phyloP scores from a whole-genome alignment of 2,113 vertebrate genomes.

The Rattus norvegicus region DNA sequence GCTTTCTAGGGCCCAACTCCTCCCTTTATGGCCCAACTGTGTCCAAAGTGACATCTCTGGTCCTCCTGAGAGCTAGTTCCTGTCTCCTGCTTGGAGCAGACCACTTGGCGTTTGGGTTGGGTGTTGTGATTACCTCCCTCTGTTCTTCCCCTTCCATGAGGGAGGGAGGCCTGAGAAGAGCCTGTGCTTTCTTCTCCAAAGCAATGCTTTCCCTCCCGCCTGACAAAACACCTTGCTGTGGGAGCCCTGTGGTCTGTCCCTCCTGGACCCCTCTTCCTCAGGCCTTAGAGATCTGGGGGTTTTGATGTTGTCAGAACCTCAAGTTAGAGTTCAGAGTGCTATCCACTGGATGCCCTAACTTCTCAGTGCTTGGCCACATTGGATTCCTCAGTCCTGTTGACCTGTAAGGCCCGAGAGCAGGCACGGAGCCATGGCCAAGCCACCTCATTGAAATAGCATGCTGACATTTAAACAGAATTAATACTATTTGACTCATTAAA shows the following conservation, averaged over 20 bases:
- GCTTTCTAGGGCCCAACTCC: not conserved
- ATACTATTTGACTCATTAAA: conserved; percentile 87
- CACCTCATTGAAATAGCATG: conserved; percentile 82
- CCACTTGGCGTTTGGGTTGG: accelerated
- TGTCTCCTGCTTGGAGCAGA: not conserved
- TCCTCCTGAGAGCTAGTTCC: not conserved
- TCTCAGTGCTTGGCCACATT: not conserved
- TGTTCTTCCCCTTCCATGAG: not conserved
- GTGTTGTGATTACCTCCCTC: not conserved
- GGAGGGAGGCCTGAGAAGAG: not conserved
- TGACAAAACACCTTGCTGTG: not conserved
- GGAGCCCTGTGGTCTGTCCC: not conserved
- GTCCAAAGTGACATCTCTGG: not conserved
- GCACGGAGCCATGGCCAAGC: conserved; percentile 59
- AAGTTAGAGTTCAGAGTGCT: conserved; percentile 20
- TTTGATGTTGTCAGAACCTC: not conserved
- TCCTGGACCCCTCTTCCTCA: accelerated
- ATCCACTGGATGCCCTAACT: not conserved
- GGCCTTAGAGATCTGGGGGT: not conserved
- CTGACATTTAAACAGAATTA: conserved; percentile 86
- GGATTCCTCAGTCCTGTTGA: accelerated
- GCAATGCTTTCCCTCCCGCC: not conserved
- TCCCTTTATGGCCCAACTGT: not conserved
- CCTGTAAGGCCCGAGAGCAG: conserved; percentile 13
- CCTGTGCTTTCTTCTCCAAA: not conserved